Base-by-base conservation (phyloP, 2,113 vertebrate species). In the Silurus asotus region DNA sequence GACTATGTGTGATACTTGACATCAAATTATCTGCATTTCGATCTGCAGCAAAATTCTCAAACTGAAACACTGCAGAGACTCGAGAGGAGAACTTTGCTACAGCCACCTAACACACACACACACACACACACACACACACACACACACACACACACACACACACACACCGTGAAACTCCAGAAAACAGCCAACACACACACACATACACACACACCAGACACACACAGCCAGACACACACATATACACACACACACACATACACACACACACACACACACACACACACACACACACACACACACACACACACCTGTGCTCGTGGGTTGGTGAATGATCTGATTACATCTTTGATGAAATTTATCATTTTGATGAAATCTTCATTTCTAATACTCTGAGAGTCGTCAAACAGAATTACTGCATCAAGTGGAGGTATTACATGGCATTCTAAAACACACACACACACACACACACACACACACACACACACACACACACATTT, bases 221-320 rank as follows among this genome's bases (percentile, higher is more conserved):
- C 20, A 53, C 48, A 10, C n/a, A 3, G 37, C 37, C 37, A 37
- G 37, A n/a, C 6, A 78, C 4, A 92, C 88, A 95, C 95, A 78
- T 23, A 65, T 49, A 92, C 88, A 95, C 95, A 92, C 88, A 95
- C 95, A 92, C 88, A 95, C 95, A 92, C 88, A 95, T 94, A 92
- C 88, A 95, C 95, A 92, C 88, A 95, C 95, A 92, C 88, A 37
- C 28, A 37, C 28, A 37, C 28, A 37, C 28, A n/a, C 6, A 78
- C 4, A 55, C n/a, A 48, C 23, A 78, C 37, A 65, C 61, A 83
- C 37, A 69, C 20, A n/a, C 5, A 14, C 19, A 17, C 19, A 37
- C 7, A 45, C 25, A n/a, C 45, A 74, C 91, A 92, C 88, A 95
- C 95, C 90, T 89, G 90, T 9, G 92, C 90, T 74, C 88, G 86